A percentile compares a stretch with the other conserved stretches of the same genome.
Evolutionary conservation across 2,888 invertebrate genomes (phyloP).

Genomic region (Macrophya alboannulata): DNA sequence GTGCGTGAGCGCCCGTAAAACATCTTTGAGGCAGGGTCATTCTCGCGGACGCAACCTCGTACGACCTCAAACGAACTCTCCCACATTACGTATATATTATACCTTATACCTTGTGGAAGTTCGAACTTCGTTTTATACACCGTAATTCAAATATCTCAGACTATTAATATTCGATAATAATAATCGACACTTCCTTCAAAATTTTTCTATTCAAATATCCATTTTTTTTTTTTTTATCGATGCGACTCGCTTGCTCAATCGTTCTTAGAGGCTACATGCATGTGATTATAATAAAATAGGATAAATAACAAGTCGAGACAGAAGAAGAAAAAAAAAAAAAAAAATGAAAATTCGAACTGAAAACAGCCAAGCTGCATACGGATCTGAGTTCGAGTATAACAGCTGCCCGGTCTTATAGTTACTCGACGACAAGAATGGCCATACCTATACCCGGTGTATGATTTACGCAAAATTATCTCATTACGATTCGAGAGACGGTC

Average conservation of each 20-base stretch:
- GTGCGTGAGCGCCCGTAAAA: slow-evolving; percentile 33
- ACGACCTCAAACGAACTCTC: slow-evolving; percentile 72
- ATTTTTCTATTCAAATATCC: no score
- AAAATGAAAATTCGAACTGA: not conserved
- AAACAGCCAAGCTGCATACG: not conserved
- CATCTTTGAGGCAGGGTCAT: slow-evolving; percentile 42
- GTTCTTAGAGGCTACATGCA: no score
- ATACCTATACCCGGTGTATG: not conserved
- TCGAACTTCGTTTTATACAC: not conserved
- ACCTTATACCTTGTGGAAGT: slow-evolving; percentile 61
- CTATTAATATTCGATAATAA: no score
- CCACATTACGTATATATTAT: slow-evolving; percentile 67
- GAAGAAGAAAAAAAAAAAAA: no score
- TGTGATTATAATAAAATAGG: no score
- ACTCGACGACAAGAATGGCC: slow-evolving; percentile 38
- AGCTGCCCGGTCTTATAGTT: not conserved
- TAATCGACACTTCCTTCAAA: no score
- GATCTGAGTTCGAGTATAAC: not conserved
- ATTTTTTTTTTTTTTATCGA: no score
- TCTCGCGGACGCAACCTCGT: slow-evolving; percentile 69
- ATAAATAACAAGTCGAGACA: no score
- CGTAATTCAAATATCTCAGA: not conserved
- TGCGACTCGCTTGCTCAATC: no score
- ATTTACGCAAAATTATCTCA: slow-evolving; percentile 71
- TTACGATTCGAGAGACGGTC: slow-evolving; percentile 69